Conservation (phyloP, 2,797 vertebrate genomes). For the Petrocephalus sullivani region DNA sequence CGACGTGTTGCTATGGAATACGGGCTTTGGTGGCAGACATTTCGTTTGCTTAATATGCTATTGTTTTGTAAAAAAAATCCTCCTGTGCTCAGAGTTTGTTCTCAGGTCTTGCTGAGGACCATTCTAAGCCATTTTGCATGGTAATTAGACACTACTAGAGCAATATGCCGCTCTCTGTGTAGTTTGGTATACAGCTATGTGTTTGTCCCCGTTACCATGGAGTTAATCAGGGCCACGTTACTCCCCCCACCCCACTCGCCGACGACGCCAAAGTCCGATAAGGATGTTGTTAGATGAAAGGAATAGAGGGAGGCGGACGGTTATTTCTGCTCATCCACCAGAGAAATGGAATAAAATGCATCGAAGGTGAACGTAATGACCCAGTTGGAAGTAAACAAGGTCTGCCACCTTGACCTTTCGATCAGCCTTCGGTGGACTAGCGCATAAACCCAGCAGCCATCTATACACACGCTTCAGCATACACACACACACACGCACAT, state of each 20-base stretch:
- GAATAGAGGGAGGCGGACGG: neutral
- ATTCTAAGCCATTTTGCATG: constrained; percentile 48
- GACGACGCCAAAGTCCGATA: constrained; percentile 7
- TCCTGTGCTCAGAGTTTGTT: neutral
- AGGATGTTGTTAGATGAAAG: neutral
- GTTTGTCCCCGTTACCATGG: constrained; percentile 19
- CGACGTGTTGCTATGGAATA: neutral
- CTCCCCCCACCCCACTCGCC: constrained; percentile 10
- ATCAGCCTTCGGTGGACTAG: neutral
- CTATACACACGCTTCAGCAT: neutral
- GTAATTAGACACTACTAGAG: constrained; percentile 39
- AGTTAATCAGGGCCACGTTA: constrained; percentile 12
- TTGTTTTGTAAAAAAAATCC: neutral
- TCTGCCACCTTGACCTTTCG: neutral
- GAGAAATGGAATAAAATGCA: neutral
- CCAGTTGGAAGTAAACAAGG: neutral
- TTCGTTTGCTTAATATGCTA: neutral
- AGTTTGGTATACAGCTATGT: constrained; percentile 19
- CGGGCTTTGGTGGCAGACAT: neutral
- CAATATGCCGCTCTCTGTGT: constrained; percentile 31
- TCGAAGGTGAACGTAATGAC: neutral
- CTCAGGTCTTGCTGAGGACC: constrained; percentile 43
- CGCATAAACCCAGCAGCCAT: neutral
- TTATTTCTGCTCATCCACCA: neutral
- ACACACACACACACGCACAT: neutral